phyloP scores from a whole-genome alignment of 1,140 invertebrate species.

The Hypsibius dujardini region DNA sequence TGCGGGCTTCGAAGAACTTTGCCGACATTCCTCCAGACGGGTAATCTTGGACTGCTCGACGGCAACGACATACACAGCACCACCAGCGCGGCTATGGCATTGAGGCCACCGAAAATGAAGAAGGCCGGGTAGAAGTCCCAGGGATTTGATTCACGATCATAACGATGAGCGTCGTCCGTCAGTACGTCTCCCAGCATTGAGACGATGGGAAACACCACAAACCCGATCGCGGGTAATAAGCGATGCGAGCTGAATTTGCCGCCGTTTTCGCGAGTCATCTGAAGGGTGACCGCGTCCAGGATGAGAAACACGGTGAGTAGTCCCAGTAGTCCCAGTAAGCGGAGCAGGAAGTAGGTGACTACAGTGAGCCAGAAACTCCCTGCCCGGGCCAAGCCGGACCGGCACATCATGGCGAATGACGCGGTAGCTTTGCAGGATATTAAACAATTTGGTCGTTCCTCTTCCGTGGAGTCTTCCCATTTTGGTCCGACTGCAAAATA shows the following conservation, averaged over 20 bases:
- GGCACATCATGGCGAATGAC: background rate
- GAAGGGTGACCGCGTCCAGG: background rate
- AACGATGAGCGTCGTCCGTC: too few species aligned
- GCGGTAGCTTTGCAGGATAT: background rate
- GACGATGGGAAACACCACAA: background rate
- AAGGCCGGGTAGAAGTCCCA: background rate
- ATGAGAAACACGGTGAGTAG: background rate
- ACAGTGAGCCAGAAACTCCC: background rate
- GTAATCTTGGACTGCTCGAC: background rate
- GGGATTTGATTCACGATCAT: too few species aligned
- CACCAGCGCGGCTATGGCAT: background rate
- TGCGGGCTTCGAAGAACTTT: background rate
- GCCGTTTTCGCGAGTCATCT: background rate
- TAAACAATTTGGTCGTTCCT: background rate
- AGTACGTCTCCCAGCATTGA: too few species aligned
- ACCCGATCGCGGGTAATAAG: background rate
- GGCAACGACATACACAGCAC: background rate
- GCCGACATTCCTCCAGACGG: background rate
- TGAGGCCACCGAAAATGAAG: background rate
- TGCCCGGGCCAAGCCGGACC: background rate
- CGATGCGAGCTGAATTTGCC: background rate
- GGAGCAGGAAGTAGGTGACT: background rate
- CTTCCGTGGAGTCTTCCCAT: background rate
- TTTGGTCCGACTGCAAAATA: too few species aligned
- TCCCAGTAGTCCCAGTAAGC: background rate